Evolutionary conservation across 2,113 vertebrate species (phyloP).

Genomic region (Bambusicola thoracicus): DNA sequence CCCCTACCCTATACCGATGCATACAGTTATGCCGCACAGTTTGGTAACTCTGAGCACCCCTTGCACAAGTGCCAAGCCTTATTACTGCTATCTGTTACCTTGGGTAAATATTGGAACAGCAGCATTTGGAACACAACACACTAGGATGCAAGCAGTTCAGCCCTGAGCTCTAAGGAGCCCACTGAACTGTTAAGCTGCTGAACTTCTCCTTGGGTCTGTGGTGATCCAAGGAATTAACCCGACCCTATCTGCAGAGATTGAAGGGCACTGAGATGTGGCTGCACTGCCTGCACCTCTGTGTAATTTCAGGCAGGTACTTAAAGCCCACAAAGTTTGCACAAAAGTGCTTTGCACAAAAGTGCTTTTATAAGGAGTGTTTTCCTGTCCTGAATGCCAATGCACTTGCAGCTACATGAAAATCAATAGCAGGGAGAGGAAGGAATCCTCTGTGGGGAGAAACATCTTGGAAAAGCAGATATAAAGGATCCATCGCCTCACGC

Average conservation of each 20-base stretch:
- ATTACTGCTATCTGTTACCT: neutral
- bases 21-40: neutral
- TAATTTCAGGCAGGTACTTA: neutral
- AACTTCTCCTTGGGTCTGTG: neutral
- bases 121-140: neutral
- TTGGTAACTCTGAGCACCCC: neutral
- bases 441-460: neutral
- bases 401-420: neutral
- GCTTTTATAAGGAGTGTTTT: neutral
- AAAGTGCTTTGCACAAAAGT: neutral
- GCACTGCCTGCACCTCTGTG: neutral
- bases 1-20: too few species aligned
- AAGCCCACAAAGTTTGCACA: neutral
- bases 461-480: neutral
- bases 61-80: neutral
- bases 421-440: neutral
- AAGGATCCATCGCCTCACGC: neutral
- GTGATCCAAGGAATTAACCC: neutral
- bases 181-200: neutral
- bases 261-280: neutral
- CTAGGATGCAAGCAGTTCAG: neutral
- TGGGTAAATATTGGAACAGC: conserved; percentile 9
- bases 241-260: neutral
- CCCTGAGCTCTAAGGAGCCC: neutral
- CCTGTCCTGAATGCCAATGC: neutral